Percentiles rank a stretch among this genome's conserved stretches.
Evolutionary conservation across 1,140 invertebrate genomes (phyloP).

Genomic region (Aleiodes sp.): DNA sequence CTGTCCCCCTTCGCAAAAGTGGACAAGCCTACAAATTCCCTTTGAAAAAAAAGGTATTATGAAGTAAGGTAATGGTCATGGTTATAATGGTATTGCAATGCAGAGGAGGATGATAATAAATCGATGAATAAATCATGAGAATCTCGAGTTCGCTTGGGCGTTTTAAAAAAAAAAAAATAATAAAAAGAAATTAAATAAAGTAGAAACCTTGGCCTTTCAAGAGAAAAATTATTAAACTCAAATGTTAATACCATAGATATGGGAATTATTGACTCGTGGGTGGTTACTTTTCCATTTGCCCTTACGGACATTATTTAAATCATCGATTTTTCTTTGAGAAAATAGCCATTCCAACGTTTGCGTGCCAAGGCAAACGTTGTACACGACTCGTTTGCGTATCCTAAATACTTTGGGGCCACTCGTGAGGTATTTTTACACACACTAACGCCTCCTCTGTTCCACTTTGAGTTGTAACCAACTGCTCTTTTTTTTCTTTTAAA

Average conservation of each 20-base stretch:
- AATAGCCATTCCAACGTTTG: not conserved
- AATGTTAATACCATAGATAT: no score
- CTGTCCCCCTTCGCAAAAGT: no score
- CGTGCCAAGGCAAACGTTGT: not conserved
- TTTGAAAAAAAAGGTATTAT: not conserved
- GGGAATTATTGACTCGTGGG: not conserved
- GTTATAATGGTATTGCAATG: not conserved
- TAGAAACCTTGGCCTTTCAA: conserved; percentile 16
- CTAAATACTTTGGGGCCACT: not conserved
- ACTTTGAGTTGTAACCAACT: no score
- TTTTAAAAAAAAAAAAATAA: not conserved
- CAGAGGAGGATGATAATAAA: conserved; percentile 7
- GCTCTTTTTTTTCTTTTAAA: no score
- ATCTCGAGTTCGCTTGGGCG: conserved; percentile 1
- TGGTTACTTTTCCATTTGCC: not conserved
- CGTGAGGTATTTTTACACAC: conserved; percentile 9
- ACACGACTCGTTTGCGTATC: not conserved
- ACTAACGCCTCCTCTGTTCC: conserved; percentile 3
- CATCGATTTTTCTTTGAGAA: not conserved
- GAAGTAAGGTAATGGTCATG: conserved; percentile 13
- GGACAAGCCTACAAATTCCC: no score
- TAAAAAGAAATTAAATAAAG: conserved; percentile 10
- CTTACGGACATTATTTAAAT: not conserved
- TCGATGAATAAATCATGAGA: conserved; percentile 12
- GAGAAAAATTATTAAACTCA: not conserved